Base-by-base conservation (phyloP, 2,113 vertebrate genomes). In the Erythrocercus mccallii region DNA sequence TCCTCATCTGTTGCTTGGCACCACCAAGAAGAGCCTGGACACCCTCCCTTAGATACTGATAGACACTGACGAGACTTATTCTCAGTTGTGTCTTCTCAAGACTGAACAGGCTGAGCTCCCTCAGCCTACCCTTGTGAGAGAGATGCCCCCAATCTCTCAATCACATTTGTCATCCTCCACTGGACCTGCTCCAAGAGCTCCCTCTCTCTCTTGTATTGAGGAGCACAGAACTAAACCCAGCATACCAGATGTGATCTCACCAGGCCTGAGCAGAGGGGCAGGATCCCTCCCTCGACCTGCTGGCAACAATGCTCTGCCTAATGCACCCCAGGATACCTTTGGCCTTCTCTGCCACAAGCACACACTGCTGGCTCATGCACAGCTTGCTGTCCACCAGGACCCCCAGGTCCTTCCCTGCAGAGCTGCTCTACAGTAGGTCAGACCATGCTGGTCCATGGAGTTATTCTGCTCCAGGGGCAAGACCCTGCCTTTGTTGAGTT, bases 91-190 rank as follows among this genome's bases (percentile, higher is more conserved):
- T 45, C n/a, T 28, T 73, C 58, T 64, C 31, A 60, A 53, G 72
- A 45, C 18, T 53, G 28, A 53, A 28, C 6, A 86, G 33, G 11
- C 14, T 31, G 18, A 15, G 31, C 6, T 37, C 27, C 10, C 19
- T 45, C 15, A 45, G 22, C 12, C 31, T 58, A 37, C 2, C 22
- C n/a, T 51, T 3, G 0, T 33, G 58, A 51, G 13, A 69, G 31
- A 68, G 45, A 44, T 3, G 5, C 1, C 12, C 45, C 3, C 37
- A 68, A 4, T 5, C 17, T 10, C 28, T 60, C 28, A 12, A 37
- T 19, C 23, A 69, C 2, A 11, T 86, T 58, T 37, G 6, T 10
- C 0, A 0, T 4, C 7, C 33, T 45, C 15, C 15, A 3, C 33
- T 45, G 33, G 33, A 38, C 15, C 22, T 1, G 3, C 1, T 2